These are phyloP conservation scores for Sminthurinus aureus DNA, from an alignment of 2,888 invertebrate genomes.

Conservation along the genomic window DNA sequence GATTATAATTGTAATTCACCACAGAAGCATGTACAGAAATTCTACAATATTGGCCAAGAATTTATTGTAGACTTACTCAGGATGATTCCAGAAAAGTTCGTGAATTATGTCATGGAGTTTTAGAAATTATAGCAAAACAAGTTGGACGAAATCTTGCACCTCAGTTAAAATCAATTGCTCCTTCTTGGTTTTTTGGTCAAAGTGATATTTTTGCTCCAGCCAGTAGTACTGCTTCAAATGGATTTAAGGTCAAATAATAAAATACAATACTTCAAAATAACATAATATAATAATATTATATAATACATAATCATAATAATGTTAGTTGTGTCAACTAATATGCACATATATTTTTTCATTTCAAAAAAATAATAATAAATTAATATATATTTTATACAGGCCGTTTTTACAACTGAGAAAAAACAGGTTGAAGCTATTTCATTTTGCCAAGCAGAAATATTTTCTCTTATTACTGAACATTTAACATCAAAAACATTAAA, in stretches of 20 bases:
- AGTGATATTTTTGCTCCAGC: constrained; percentile 88
- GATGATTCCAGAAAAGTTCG: constrained; percentile 55
- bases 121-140: constrained; percentile 60
- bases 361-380: background rate
- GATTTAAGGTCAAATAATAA: constrained; percentile 70
- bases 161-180: constrained; percentile 76
- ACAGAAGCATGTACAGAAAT: constrained; percentile 29
- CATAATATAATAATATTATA: background rate
- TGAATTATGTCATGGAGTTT: constrained; percentile 46
- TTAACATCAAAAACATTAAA: constrained; percentile 61
- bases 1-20: too few relatives aligned
- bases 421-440: constrained; percentile 78
- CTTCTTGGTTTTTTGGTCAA: constrained; percentile 85
- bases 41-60: constrained; percentile 42
- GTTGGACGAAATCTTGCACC: constrained; percentile 81
- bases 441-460: constrained; percentile 83
- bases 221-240: constrained; percentile 73
- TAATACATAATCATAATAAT: background rate
- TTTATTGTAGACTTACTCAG: constrained; percentile 43
- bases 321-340: too few relatives aligned
- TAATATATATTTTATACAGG: constrained; percentile 63
- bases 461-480: constrained; percentile 76
- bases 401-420: constrained; percentile 78
- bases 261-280: too few relatives aligned
- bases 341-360: background rate